phyloP scores from a whole-genome alignment of 2,888 invertebrate genomes.

The Phorcus lineatus region DNA sequence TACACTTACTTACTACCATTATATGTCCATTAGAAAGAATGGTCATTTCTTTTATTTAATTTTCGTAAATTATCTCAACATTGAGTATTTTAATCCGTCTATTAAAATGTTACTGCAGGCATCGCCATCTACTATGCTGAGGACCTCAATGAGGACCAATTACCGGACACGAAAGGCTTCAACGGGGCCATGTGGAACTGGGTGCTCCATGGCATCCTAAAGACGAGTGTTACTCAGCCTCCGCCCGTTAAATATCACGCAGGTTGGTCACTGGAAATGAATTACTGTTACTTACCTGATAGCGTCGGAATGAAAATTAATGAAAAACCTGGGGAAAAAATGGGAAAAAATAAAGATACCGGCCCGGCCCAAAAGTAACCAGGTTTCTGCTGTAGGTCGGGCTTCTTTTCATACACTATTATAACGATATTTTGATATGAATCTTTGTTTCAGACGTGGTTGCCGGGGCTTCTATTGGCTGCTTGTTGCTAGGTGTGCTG shows the following conservation, averaged over 20 bases:
- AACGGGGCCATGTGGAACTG: slow-evolving; percentile 50
- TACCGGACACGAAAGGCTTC: slow-evolving; percentile 5
- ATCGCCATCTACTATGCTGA: slow-evolving; percentile 52
- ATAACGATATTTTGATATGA: neutral
- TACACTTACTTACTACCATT: no score
- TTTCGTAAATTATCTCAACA: no score
- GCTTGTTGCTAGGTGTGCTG: slow-evolving; percentile 53
- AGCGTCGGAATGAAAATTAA: no score
- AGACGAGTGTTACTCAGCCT: slow-evolving; percentile 4
- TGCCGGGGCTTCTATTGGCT: slow-evolving; percentile 54
- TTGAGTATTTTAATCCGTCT: no score
- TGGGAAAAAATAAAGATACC: no score
- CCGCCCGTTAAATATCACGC: slow-evolving; percentile 26
- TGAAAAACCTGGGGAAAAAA: no score
- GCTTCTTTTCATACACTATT: no score
- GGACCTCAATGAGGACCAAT: slow-evolving; percentile 42
- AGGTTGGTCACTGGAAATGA: slow-evolving; percentile 12
- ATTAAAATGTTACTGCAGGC: slow-evolving; percentile 36
- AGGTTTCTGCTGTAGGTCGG: no score
- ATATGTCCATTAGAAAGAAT: no score
- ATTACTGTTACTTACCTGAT: no score
- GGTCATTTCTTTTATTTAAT: no score
- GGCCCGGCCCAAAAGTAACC: no score
- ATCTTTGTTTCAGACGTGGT: slow-evolving; percentile 46
- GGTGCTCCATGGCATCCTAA: slow-evolving; percentile 42